phyloP scores from a whole-genome alignment of 2,113 vertebrate species.

The Delphinus delphis region DNA sequence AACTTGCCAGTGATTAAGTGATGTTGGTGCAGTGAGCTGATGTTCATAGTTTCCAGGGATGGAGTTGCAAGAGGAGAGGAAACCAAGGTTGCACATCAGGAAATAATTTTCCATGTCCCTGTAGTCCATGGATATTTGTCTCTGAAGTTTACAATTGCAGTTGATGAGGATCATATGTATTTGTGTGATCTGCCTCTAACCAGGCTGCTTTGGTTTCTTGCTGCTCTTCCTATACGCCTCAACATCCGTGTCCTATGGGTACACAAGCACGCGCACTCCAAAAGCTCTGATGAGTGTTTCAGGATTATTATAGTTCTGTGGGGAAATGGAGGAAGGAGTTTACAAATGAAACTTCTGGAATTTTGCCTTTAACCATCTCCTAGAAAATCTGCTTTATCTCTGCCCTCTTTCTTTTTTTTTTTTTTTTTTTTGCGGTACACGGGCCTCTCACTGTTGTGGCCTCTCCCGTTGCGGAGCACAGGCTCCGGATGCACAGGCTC shows the following conservation, averaged over 20 bases:
- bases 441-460: no score
- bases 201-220: background rate
- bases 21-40: no score
- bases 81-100: accelerated
- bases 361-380: background rate
- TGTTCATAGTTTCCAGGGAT: background rate
- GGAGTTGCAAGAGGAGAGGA: background rate
- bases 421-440: no score
- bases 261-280: no score
- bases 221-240: background rate
- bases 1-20: background rate
- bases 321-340: background rate
- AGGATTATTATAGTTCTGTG: background rate
- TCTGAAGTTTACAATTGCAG: background rate
- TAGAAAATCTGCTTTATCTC: background rate
- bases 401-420: no score
- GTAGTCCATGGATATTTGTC: background rate
- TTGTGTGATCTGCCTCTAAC: background rate
- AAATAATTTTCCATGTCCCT: accelerated
- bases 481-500: accelerated
- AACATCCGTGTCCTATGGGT: no score
- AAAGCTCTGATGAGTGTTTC: background rate
- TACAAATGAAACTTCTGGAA: background rate
- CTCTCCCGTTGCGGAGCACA: no score
- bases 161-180: background rate